phyloP scores from a whole-genome alignment of 2,888 invertebrate genomes.

The Heliconius cydno region DNA sequence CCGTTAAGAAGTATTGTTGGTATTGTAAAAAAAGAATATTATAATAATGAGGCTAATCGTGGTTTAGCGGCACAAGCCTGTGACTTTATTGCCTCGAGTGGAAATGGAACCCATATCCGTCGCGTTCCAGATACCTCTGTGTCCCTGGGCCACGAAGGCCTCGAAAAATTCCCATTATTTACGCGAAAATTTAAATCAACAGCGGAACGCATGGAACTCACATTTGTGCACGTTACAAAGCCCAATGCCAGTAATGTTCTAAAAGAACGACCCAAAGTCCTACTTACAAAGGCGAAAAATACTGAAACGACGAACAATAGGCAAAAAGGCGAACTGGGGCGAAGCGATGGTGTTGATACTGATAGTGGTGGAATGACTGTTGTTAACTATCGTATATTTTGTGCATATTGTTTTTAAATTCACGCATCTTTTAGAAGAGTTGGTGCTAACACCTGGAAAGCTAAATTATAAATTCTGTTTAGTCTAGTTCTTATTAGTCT shows the following conservation, averaged over 20 bases:
- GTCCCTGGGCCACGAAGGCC: no score
- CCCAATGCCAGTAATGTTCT: slow-evolving; percentile 43
- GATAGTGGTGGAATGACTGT: slow-evolving; percentile 7
- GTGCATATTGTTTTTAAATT: background rate
- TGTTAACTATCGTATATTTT: background rate
- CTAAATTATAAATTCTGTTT: background rate
- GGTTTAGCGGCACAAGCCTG: no score
- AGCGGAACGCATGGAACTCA: slow-evolving; percentile 24
- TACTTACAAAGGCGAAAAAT: slow-evolving; percentile 43
- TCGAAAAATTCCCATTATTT: slow-evolving; percentile 16
- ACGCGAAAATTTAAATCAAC: slow-evolving; percentile 15
- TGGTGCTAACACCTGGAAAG: background rate
- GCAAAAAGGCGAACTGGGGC: slow-evolving; percentile 47
- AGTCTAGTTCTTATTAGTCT: no score
- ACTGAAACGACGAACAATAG: slow-evolving; percentile 48
- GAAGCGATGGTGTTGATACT: slow-evolving; percentile 39
- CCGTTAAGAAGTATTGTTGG: no score
- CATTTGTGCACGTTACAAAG: slow-evolving; percentile 40
- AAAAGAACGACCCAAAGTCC: slow-evolving; percentile 35
- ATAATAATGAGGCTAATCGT: no score
- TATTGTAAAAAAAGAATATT: no score
- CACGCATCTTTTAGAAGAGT: background rate
- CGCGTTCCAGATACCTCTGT: no score
- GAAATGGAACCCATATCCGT: no score
- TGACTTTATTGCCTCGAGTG: no score